phyloP scores from a whole-genome alignment of 2,797 vertebrate genomes.

The Fistularia commersonii region DNA sequence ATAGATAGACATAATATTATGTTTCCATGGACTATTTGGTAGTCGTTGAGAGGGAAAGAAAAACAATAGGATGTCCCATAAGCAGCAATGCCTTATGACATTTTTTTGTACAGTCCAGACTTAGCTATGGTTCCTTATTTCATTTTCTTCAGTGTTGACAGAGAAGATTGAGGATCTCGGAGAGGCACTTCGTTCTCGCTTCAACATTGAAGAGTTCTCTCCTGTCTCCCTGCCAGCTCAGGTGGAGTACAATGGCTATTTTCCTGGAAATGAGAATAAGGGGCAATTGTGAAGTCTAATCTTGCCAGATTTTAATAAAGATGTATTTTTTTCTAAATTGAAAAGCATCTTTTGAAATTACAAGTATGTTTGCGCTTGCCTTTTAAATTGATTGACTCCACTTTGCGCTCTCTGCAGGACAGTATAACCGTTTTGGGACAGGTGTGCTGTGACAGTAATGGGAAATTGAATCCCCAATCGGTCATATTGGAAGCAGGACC shows the following conservation, averaged over 20 bases:
- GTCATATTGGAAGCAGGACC: slow-evolving; percentile 85
- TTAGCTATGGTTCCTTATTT: background rate
- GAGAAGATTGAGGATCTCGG: slow-evolving; percentile 88
- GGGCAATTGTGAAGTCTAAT: too few species aligned
- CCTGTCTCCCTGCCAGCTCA: slow-evolving; percentile 79
- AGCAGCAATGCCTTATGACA: too few species aligned
- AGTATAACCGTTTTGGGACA: slow-evolving; percentile 81
- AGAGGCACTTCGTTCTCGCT: slow-evolving; percentile 74
- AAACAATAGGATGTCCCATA: background rate
- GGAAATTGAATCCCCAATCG: slow-evolving; percentile 88
- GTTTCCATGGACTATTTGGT: too few species aligned
- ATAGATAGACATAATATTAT: too few species aligned
- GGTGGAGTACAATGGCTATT: slow-evolving; percentile 58
- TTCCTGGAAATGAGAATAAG: too few species aligned
- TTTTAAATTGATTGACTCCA: background rate
- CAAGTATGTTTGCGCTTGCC: too few species aligned
- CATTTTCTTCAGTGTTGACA: slow-evolving; percentile 69
- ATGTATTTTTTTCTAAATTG: too few species aligned
- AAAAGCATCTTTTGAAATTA: too few species aligned
- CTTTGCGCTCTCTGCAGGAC: slow-evolving; percentile 65
- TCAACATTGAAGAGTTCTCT: slow-evolving; percentile 84
- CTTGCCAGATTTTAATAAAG: too few species aligned
- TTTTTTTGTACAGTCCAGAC: background rate
- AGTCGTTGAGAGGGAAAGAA: too few species aligned
- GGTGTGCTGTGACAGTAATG: slow-evolving; percentile 89